A percentile compares a stretch with the other conserved stretches of the same genome.
Evolutionary conservation across 2,113 vertebrate species (phyloP).

Genomic region (Microtus pennsylvanicus): DNA sequence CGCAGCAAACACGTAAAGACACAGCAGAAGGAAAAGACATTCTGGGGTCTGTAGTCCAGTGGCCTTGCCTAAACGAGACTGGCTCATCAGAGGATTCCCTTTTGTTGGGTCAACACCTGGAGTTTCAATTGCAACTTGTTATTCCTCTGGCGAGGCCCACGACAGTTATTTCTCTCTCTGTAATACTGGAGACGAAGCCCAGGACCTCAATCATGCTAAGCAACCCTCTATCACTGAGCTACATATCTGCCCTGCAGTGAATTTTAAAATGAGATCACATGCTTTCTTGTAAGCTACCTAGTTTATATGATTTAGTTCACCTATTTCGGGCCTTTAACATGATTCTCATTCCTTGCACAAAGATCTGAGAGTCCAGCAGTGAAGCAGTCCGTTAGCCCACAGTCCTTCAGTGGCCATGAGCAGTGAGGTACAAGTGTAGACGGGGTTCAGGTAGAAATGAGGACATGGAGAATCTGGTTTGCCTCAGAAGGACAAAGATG

Average conservation of each 20-base stretch:
- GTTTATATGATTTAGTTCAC: neutral
- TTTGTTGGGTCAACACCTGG: too few species aligned
- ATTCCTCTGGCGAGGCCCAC: too few species aligned
- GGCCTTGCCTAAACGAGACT: too few species aligned
- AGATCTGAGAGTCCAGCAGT: neutral
- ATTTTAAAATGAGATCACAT: conserved; percentile 36
- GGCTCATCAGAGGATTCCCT: too few species aligned
- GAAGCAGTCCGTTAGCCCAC: rapidly evolving
- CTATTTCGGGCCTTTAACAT: neutral
- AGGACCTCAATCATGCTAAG: neutral
- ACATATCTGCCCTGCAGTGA: neutral
- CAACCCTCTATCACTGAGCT: neutral
- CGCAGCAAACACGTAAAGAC: too few species aligned
- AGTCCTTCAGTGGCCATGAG: neutral
- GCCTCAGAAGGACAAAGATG: neutral
- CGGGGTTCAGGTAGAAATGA: neutral
- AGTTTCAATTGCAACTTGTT: too few species aligned
- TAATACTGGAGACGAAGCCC: neutral
- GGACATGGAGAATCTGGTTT: conserved; percentile 21
- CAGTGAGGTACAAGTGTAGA: neutral
- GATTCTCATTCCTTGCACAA: conserved; percentile 7
- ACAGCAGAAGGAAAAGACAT: too few species aligned
- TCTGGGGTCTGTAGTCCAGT: too few species aligned
- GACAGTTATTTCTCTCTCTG: too few species aligned
- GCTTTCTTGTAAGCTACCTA: neutral